Base-by-base conservation (phyloP, 2,113 vertebrate species). In the Apeltes quadracus region DNA sequence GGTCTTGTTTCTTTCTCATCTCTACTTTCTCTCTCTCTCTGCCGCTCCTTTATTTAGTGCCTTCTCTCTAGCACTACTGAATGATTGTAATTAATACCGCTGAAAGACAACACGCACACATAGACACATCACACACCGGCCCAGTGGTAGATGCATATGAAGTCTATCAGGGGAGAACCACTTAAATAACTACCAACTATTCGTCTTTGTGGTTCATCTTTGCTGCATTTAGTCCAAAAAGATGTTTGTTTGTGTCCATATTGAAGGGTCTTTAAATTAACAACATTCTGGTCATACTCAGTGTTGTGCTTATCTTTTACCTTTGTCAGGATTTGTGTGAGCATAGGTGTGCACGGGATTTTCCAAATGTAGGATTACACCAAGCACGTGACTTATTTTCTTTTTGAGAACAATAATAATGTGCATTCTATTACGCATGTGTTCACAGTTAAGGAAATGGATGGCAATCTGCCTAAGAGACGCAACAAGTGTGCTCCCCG, bases 71-170 rank as follows among this genome's bases (percentile, higher is more conserved):
- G 25, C 38, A 50, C 63, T 29, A 14, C 38, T 69, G 39, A 43
- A 41, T 69, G 38, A 77, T 65, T 78, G 74, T 79, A 46, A 84
- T 78, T 84, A 7, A 84, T 62, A 56, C 11, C 23, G 54, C 44
- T 59, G 58, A 77, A 75, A 77, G 16, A 68, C n/a, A 18, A 13
- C 36, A 61, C 0, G n/a, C 27, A 38, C 8, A 64, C 39, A 44
- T 18, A 48, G 50, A 25, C 7, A 46, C 7, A 44, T 7, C 6
- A 63, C 38, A 53, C 16, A 48, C 58, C 18, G 48, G 1, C 65
- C 32, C 9, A 14, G 29, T 48, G 18, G 53, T 7, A 29, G 22
- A 22, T 53, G 23, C 57, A 61, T n/a, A 46, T 20, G 18, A 20
- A 20, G 44, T 46, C 44, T 8, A 8, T n/a, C 44, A 46, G 18